Conservation (phyloP, 2,113 vertebrate species). For the Puma concolor region DNA sequence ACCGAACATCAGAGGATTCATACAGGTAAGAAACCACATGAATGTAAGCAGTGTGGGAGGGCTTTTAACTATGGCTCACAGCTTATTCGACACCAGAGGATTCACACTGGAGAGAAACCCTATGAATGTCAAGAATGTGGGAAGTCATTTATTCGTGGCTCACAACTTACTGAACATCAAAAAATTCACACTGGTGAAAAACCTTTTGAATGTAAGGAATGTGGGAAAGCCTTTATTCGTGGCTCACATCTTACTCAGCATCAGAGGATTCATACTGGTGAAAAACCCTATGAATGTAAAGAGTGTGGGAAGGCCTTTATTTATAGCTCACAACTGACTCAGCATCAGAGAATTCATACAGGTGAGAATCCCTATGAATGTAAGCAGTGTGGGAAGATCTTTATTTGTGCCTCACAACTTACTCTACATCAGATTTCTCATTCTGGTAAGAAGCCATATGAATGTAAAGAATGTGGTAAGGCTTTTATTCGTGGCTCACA, state of each 20-base stretch:
- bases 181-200: constrained; percentile 72
- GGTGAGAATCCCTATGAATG: constrained; percentile 67
- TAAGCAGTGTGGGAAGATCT: constrained; percentile 64
- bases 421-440: constrained; percentile 62
- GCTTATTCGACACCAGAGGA: constrained; percentile 65
- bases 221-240: constrained; percentile 66
- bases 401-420: constrained; percentile 62
- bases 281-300: constrained; percentile 50
- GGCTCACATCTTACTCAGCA: constrained; percentile 60
- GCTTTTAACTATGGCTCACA: constrained; percentile 62
- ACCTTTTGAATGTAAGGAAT: constrained; percentile 59
- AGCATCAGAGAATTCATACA: constrained; percentile 65
- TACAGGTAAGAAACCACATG: constrained; percentile 52
- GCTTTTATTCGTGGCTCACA: constrained; percentile 38
- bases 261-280: constrained; percentile 60
- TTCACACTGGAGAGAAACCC: constrained; percentile 69
- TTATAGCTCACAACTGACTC: constrained; percentile 57
- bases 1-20: constrained; percentile 58
- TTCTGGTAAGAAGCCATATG: constrained; percentile 29
- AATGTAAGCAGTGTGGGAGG: constrained; percentile 68
- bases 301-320: constrained; percentile 69
- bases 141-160: constrained; percentile 56
- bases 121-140: constrained; percentile 67
- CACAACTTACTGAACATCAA: constrained; percentile 65
- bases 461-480: constrained; percentile 50